Base-by-base conservation (phyloP, 2,113 vertebrate species). In the Lampris incognitus region DNA sequence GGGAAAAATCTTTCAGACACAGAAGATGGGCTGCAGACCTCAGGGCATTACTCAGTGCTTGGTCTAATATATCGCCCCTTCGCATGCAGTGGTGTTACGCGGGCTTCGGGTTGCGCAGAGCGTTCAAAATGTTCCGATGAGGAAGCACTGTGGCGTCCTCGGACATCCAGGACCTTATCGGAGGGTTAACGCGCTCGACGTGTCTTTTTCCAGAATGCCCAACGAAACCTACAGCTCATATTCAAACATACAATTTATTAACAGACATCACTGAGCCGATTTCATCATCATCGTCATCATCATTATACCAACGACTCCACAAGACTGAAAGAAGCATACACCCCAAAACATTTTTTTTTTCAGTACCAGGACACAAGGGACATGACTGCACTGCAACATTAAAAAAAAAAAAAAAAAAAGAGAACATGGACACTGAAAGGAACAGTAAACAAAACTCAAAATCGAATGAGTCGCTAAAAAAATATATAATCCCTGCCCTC, bases 321-420 rank as follows among this genome's bases (percentile, higher is more conserved):
- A 86, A 93, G 89, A 93, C 90, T 89, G 85, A 91, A 92, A 91
- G 85, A 82, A 87, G 86, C 90, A 89, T 85, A 93, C 74, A 75
- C 74, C 83, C 69, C 84, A 85, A 84, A 82, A 86, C 48, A 87
- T 48, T 84, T 87, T 89, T 84, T 49, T 65, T 49, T 75, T 75
- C 88, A 85, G 87, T 91, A 91, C 86, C 85, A 85, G 79, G 84
- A 92, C 88, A 89, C 74, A 74, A 85, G 78, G 87, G 81, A 91
- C 85, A 92, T 78, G 84, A 88, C 83, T 86, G 89, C 87, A 92
- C 85, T 88, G 89, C 88, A 88, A 91, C 73, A 3, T 40, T 39
- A 52, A 9, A 24, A 42, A 62, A 62, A 42, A 46, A 37, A 50
- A 9, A 41, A 55, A 52, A 24, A 24, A 11, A 9, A 11, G 10